Percentiles rank a stretch among this genome's conserved stretches.
Conservation (phyloP, 2,113 vertebrate genomes). For the Mormoops blainvillei region DNA sequence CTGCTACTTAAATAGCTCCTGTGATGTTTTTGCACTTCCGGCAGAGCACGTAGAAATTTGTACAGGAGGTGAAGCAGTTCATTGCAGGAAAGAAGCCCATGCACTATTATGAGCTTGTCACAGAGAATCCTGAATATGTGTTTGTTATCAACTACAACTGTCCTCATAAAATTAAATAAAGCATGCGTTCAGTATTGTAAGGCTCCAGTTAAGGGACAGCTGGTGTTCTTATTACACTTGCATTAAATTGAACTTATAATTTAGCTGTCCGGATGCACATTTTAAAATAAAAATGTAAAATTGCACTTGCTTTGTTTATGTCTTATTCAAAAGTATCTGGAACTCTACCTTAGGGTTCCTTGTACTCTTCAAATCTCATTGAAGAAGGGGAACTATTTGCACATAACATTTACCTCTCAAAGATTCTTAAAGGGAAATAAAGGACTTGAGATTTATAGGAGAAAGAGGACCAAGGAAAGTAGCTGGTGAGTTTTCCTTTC, state of each 20-base stretch:
- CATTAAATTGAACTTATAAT: constrained; percentile 57
- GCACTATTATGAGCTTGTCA: constrained; percentile 53
- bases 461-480: neutral
- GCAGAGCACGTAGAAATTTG: neutral
- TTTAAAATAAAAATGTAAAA: constrained; percentile 56
- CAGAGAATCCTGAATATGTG: neutral
- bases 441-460: neutral
- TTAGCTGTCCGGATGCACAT: constrained; percentile 59
- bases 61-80: constrained; percentile 2
- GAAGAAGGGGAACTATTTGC: neutral
- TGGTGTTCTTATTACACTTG: constrained; percentile 57
- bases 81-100: constrained; percentile 16
- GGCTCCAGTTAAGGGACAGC: constrained; percentile 61
- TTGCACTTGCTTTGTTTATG: constrained; percentile 14
- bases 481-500: neutral
- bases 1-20: neutral
- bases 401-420: neutral
- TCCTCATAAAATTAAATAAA: constrained; percentile 66
- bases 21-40: constrained; percentile 23
- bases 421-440: constrained; percentile 34
- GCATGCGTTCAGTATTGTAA: constrained; percentile 48
- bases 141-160: constrained; percentile 31
- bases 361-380: neutral
- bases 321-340: constrained; percentile 30
- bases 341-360: constrained; percentile 7